Conservation (phyloP, 2,113 vertebrate genomes). For the Pelmatolapia mariae region DNA sequence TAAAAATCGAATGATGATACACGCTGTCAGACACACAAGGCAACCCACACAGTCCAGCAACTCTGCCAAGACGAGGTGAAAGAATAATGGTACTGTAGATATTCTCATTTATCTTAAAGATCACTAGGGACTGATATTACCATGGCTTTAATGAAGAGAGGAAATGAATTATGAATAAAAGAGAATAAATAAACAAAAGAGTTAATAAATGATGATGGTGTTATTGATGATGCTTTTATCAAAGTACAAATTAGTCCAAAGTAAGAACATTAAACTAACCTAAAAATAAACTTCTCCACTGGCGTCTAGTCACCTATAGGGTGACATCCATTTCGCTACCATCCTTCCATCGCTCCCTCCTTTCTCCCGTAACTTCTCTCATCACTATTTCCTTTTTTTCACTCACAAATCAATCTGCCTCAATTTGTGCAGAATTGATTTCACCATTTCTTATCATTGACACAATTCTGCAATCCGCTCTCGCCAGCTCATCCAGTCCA, state of each 20-base stretch:
- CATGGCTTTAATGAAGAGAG: not conserved
- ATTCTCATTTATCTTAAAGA: not conserved
- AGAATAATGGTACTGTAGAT: not conserved
- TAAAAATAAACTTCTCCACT: not conserved
- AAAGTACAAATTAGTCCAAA: not conserved
- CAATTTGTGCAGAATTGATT: constrained; percentile 67
- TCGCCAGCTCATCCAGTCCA: not conserved
- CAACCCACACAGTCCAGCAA: constrained; percentile 4
- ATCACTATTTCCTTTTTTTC: constrained; percentile 52
- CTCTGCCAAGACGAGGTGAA: constrained; percentile 1
- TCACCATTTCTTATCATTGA: constrained; percentile 45
- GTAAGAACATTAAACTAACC: not conserved
- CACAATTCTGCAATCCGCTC: constrained; percentile 19
- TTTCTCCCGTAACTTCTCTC: not conserved
- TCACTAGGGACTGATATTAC: not conserved
- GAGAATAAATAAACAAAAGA: not conserved
- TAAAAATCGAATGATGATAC: constrained; percentile 30
- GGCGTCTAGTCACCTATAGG: not conserved
- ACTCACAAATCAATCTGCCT: constrained; percentile 64
- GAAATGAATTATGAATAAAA: not conserved
- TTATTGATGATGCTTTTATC: not conserved
- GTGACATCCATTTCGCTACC: constrained; percentile 7
- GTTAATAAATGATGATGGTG: not conserved
- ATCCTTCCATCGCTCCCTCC: not conserved
- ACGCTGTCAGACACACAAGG: not conserved